Evolutionary conservation across 1,140 invertebrate species (phyloP), one percentile per base, ranked within the genome.

Genomic region (Leucophenga varia): DNA sequence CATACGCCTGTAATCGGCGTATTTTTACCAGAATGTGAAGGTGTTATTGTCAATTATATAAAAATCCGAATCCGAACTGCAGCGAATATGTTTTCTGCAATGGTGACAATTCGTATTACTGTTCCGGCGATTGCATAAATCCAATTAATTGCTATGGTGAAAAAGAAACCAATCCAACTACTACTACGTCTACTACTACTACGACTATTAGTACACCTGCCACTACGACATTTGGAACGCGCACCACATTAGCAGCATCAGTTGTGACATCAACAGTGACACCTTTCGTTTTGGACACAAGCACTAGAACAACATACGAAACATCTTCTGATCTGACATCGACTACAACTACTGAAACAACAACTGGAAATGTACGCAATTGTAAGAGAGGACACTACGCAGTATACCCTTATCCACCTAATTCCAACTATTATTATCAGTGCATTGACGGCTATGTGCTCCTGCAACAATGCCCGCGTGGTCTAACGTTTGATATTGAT

Each of bases 71-170:
- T 21, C 6, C 30, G 16, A 54, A 57, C 12, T 73, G 70, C 52
- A 64, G 64, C n/a, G 53, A 61, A 3, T 72, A 44, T 13, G 54
- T 73, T 5, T 53, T 58, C 37, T 73, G 70, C 17, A 22, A 70
- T 42, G 70, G 65, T 1, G 59, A 68, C 3, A 50, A 68, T 32
- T 72, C 69, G 1, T 67, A 53, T 22, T 67, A 63, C 19, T 67
- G 63, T 40, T 68, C 67, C 12, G 63, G 51, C 0, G 59, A 63
- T 6, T 67, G 63, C 30, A 18, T 8, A 2, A 56, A 67, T 21
- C 31, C 56, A 0, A 49, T 67, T 2, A 38, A 16, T 13, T 67
- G 63, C 32, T 49, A 59, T 18, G 3, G 1, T 5, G 10, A 45
- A 3, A 39, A 37, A 10, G 19, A 38, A 2, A 46, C 22, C 1